These are phyloP conservation scores for Ariopsis seemanni DNA, from an alignment of 2,113 vertebrate species.

Conservation along the genomic window DNA sequence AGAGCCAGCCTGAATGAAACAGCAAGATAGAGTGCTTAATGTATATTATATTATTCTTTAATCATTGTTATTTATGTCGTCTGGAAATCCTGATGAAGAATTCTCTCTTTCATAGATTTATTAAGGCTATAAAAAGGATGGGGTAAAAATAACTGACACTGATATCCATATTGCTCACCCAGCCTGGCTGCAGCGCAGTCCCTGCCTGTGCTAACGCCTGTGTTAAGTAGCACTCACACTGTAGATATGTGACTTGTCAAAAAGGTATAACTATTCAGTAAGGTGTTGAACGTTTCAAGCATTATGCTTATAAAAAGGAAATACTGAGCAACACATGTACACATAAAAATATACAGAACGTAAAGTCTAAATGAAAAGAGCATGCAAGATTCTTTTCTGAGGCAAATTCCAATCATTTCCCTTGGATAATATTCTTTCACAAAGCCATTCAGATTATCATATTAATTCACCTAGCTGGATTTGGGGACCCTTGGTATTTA, in stretches of 20 bases:
- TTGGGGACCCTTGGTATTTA: constrained; percentile 50
- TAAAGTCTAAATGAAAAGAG: constrained; percentile 15
- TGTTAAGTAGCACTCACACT: constrained; percentile 11
- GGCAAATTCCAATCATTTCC: constrained; percentile 21
- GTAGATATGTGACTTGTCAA: constrained; percentile 10
- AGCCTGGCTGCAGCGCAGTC: constrained; percentile 22
- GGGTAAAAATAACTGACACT: constrained; percentile 55
- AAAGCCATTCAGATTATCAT: constrained; percentile 30
- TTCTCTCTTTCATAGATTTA: constrained; percentile 49
- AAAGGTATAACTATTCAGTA: constrained; percentile 15
- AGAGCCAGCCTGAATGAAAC: constrained; percentile 23
- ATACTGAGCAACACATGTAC: not conserved
- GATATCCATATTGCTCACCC: constrained; percentile 54
- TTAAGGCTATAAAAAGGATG: constrained; percentile 52
- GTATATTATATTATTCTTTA: constrained; percentile 44
- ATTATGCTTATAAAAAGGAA: not conserved
- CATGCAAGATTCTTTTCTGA: constrained; percentile 10
- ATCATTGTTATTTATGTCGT: constrained; percentile 48
- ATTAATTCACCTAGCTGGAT: constrained; percentile 34
- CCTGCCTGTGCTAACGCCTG: constrained; percentile 5
- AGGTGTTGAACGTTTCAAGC: constrained; percentile 8
- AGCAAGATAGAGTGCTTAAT: constrained; percentile 35
- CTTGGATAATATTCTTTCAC: constrained; percentile 10
- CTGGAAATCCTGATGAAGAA: constrained; percentile 46
- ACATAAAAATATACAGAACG: not conserved